phyloP scores from a whole-genome alignment of 2,113 vertebrate species.

The Oreochromis niloticus region DNA sequence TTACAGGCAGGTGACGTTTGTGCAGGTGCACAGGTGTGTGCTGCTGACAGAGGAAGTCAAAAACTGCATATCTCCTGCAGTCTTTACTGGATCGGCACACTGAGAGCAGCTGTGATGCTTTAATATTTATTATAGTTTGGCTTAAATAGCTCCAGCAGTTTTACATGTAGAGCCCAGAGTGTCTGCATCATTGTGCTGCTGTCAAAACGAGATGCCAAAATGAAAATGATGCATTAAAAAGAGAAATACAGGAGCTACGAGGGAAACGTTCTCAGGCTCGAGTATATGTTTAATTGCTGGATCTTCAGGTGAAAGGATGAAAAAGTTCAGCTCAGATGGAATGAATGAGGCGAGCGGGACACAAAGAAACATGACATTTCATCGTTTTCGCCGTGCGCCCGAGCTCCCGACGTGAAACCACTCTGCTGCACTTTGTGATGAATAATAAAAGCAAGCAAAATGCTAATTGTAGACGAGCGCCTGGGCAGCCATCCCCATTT shows the following conservation, averaged over 20 bases:
- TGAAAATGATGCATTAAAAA: background rate
- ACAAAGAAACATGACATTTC: background rate
- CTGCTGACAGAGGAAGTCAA: background rate
- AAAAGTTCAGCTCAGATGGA: background rate
- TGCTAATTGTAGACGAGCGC: background rate
- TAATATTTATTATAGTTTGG: background rate
- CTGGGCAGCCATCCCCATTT: background rate
- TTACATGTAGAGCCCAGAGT: background rate
- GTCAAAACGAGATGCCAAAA: fast-evolving
- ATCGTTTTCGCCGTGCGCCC: background rate
- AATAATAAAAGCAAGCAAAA: background rate
- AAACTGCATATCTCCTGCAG: background rate
- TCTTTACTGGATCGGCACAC: background rate
- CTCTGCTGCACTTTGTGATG: background rate
- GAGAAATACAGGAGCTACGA: background rate
- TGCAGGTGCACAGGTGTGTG: background rate
- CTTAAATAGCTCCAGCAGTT: background rate
- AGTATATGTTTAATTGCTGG: background rate
- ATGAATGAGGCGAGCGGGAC: background rate
- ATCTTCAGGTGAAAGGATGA: background rate
- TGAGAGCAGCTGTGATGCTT: background rate
- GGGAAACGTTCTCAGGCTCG: background rate
- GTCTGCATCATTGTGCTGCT: background rate
- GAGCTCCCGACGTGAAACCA: background rate
- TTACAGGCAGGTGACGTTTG: background rate